Evolutionary conservation across 30 jellyfish, hydroid and myxozoan genomes (phyloP), one percentile per base, ranked within the genome.

Genomic region (Chrysaora quinquecirrha): DNA sequence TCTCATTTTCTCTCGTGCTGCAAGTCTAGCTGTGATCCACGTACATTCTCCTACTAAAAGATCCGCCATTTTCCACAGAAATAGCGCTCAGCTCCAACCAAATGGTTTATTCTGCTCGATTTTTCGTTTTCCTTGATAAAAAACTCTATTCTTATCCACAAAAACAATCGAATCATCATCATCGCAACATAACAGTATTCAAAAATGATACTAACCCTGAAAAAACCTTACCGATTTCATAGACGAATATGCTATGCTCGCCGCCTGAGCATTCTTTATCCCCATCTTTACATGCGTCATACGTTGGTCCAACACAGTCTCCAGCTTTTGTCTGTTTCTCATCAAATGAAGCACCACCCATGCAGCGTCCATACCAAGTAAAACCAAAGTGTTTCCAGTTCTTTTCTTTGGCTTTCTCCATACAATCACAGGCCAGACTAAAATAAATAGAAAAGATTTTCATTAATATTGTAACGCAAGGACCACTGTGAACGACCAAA

Each of bases 401-500:
- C 27, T 66, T 66, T 29, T 66, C 54, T 66, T 66, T 66, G 9
- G 78, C 78, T 30, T 66, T 43, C 33, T 34, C 63, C 54, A 43
- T 18, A n/a, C 78, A 66, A 16, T 66, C 60, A 58, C 78, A 66
- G 23, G 78, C 78, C 30, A 66, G 78, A 43, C 78, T 66, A 12
- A 66, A 66, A 66, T 0, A 0, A 29, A 43, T 6, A 30, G 27
- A 43, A 52, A n/a, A n/a, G n/a, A n/a, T n/a, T n/a, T n/a, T n/a
- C n/a, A n/a, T n/a, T n/a, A n/a, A n/a, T n/a, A n/a, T n/a, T n/a
- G n/a, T n/a, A n/a, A n/a, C n/a, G n/a, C n/a, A n/a, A n/a, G n/a
- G n/a, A n/a, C n/a, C n/a, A n/a, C n/a, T n/a, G n/a, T n/a, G n/a
- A n/a, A n/a, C n/a, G n/a, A n/a, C n/a, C n/a, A n/a, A n/a, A n/a